Base-by-base conservation (phyloP, 2,888 invertebrate genomes). In the Strigamia crassipes region DNA sequence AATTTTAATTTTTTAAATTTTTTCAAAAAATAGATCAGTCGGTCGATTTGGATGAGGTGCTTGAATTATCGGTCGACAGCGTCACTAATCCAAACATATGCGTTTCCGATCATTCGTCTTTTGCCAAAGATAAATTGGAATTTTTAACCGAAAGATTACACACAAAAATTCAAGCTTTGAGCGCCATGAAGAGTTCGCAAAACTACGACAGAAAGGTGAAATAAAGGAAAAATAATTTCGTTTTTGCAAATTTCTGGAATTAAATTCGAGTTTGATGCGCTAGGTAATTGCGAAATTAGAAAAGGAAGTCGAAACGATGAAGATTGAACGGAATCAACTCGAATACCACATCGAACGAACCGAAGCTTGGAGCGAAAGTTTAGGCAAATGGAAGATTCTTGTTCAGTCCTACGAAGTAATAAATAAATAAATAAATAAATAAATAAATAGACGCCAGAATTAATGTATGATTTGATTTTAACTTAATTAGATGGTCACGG, bases 331-430 rank as follows among this genome's bases (percentile, higher is more conserved):
- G 86, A 89, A 93, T 84, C 92, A 94, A 84, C 88, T 96, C 61
- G 95, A 96, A 87, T 93, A 94, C 0, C 96, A 96, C 88, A 90
- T 96, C 81, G 91, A 92, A 18, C 90, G 96, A 61, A 96, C 96
- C 0, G 95, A 96, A 88, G 92, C 93, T 79, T 96, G 96, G 96
- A 94, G 94, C 0, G 95, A 95, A 85, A 94, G 96, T 87, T 89
- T 96, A 84, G 96, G 96, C 27, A 91, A 91, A 84, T 96, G 96
- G 96, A 91, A 93, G 83, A 95, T 95, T 8, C 92, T 92, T 66
- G 93, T 96, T 31, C 94, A 94, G 87, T 93, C 93, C 86, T 94
- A 94, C 9, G 94, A 95, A 89, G 93, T 94, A 89, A 83, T 38
- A n/a, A 80, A 34, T 38, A 31, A n/a, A n/a, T 34, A 46, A 10